Base-by-base conservation (phyloP, 2,888 invertebrate species). In the Acronicta leporina region DNA sequence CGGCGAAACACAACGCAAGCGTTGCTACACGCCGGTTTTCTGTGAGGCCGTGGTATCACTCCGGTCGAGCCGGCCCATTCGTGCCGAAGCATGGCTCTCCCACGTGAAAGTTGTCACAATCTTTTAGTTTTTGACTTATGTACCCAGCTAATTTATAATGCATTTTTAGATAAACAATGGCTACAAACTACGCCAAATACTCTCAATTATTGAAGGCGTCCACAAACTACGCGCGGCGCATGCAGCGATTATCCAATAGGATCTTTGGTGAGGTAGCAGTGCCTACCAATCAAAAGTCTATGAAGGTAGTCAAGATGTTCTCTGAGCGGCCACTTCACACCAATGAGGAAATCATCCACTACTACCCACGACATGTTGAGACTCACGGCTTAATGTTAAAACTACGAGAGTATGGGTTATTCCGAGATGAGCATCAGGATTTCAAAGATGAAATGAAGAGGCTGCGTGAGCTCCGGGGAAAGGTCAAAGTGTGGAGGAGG, bases 261-360 rank as follows among this genome's bases (percentile, higher is more conserved):
- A 98, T 99, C 79, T 99, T 99, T 86, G 97, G 97, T 0, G 98
- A 99, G 91, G 97, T 98, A 0, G 96, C 96, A 0, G 95, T 97
- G 56, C 96, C 96, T 0, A 98, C 98, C 0, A 96, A 96, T 81
- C 67, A 89, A 0, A 97, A 96, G 82, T 97, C 97, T 0, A 96
- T 97, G 97, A 97, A 96, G 90, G 96, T 97, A 9, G 97, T 98
- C 0, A 95, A 96, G 75, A 94, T 98, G 83, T 97, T 98, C 77
- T 96, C 96, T 16, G 96, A 96, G 76, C 95, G 96, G 77, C 98
- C 98, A 0, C 84, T 97, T 27, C 96, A 98, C 77, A 95, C 96
- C 68, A 95, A 97, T 52, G 95, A 96, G 73, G 96, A 97, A 66
- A 95, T 98, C 11, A 95, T 97, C 0, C 95, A 97, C 58, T 99